Base-by-base conservation (phyloP, 2,113 vertebrate genomes). In the Bubo scandiacus region DNA sequence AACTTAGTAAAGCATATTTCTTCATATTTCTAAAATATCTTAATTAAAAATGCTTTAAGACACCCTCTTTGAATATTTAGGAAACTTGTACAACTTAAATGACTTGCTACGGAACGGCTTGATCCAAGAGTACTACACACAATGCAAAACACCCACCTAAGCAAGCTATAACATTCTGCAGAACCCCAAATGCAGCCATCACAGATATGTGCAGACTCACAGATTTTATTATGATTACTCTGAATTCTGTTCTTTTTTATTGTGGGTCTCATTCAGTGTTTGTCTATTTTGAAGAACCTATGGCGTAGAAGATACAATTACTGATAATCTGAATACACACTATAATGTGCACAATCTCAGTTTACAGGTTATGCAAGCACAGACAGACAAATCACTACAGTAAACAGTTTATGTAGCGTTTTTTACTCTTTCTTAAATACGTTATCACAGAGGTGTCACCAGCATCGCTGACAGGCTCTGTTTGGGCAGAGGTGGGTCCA, bases 11-110 rank as follows among this genome's bases (percentile, higher is more conserved):
- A 81, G 26, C 4, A 3, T 38, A 49, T 67, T 92, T 86, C 52
- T 65, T 89, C n/a, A n/a, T 88, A 49, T 77, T 78, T 74, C 65
- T 67, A 63, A 93, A 88, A 88, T 77, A 81, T 63, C 59, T 95
- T 90, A 58, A 88, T 81, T 88, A 78, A 71, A 88, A 88, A 70
- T 40, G 43, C 17, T 88, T 83, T 43, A 63, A 47, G 58, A 92
- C 81, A 47, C 11, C 26, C 29, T 49, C 12, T 47, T n/a, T 6
- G 2, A 66, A 66, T 54, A n/a, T 73, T 93, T 22, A 81, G 65
- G 57, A 32, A 82, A 42, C 15, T 15, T 10, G 9, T 15, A 29
- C 26, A 68, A 1, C 15, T 67, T 68, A 10, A 38, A 12, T 14
- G 52, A 43, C 45, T 79, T 71, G 2, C 40, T 51, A 7, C 1